phyloP scores from a whole-genome alignment of 2,797 vertebrate species.

The Galago senegalensis region DNA sequence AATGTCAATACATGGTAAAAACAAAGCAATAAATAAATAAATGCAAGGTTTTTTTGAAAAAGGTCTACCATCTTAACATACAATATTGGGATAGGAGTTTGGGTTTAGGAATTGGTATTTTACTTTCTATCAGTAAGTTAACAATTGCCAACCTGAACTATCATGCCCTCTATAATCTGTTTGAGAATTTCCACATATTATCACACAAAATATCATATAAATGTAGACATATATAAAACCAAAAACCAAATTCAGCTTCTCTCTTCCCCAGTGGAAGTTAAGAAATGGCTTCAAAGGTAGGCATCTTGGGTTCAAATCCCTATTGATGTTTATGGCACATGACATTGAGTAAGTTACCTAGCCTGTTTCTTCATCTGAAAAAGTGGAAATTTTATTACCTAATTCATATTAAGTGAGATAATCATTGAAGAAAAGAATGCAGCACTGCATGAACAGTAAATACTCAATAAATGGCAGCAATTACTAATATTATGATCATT shows the following conservation, averaged over 20 bases:
- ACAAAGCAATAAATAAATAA: not conserved
- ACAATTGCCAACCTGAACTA: constrained; percentile 15
- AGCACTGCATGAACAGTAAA: not conserved
- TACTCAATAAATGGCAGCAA: not conserved
- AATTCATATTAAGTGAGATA: not conserved
- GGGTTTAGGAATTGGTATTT: not conserved
- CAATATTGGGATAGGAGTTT: not conserved
- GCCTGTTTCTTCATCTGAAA: not conserved
- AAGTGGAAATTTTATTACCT: not conserved
- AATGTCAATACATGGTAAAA: not conserved
- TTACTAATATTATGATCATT: not conserved
- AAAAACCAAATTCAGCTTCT: constrained; percentile 31
- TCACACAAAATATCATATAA: not conserved
- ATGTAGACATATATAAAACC: constrained; percentile 40
- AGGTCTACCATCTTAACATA: not conserved
- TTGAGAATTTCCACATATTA: constrained; percentile 28
- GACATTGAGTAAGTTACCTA: constrained; percentile 16
- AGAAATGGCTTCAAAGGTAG: not conserved
- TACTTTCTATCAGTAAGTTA: constrained; percentile 4
- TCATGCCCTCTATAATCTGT: not conserved
- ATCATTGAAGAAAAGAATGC: not conserved
- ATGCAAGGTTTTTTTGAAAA: constrained; percentile 13
- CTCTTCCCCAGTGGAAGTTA: not conserved
- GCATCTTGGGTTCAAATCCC: not conserved
- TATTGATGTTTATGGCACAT: not conserved